Evolutionary conservation across 2,113 vertebrate species (phyloP).

Genomic region (Ameiurus melas): DNA sequence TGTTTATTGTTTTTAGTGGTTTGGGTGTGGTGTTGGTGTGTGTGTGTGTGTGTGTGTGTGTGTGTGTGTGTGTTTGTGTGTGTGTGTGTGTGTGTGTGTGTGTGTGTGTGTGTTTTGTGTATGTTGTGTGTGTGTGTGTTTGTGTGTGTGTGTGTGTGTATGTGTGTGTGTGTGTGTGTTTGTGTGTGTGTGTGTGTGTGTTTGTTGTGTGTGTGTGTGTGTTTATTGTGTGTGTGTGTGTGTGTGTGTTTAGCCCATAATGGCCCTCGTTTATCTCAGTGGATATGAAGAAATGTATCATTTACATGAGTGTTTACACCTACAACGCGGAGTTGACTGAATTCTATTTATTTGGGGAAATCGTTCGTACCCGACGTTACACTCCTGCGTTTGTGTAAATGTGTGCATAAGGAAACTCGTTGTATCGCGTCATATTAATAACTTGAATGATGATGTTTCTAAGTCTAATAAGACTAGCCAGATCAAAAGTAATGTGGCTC

Average conservation of each 20-base stretch:
- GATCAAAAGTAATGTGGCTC: background rate
- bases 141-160: constrained; percentile 7
- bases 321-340: background rate
- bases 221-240: background rate
- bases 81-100: too few relatives aligned
- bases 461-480: background rate
- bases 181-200: background rate
- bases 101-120: background rate
- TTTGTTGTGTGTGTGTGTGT: background rate
- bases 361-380: too few relatives aligned
- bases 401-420: background rate
- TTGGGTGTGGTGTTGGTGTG: too few relatives aligned
- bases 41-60: constrained; percentile 7
- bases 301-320: background rate
- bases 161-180: background rate
- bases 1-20: too few relatives aligned
- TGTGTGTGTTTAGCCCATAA: background rate
- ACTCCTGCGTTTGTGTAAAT: background rate
- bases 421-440: background rate
- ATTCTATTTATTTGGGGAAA: background rate
- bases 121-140: background rate
- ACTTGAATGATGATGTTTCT: background rate
- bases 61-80: background rate
- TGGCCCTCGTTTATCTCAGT: background rate
- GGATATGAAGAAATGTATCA: background rate